Evolutionary conservation across 2,888 invertebrate species (phyloP), one percentile per base, ranked within the genome.

Genomic region (Notodonta dromedarius): DNA sequence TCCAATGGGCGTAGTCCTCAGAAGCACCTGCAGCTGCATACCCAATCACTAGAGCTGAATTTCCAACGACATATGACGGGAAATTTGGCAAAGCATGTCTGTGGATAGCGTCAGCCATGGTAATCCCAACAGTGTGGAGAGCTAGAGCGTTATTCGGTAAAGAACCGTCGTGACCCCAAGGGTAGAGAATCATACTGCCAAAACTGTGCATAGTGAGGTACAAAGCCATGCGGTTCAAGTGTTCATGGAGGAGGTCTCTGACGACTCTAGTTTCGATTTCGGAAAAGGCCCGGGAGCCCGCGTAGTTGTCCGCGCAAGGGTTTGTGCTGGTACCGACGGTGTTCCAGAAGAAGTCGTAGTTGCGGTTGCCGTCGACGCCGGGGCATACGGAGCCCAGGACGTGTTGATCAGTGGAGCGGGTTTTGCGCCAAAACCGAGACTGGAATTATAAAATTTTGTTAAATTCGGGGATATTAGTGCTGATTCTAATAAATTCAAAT

Each of bases 161-260:
- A 1, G 86, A 80, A 59, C 88, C 87, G 35, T 94, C 94, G 66
- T 94, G 96, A 0, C 96, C 96, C 95, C 96, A 96, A 0, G 96
- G 95, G 77, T 96, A 96, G 2, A 96, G 79, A 44, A 96, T 85
- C 83, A 95, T 95, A 69, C 95, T 94, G n/a, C 97, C 97, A 73
- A 94, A 97, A 39, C 97, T 96, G 80, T 98, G 98, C 63, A 97
- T 89, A 1, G 96, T 95, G 7, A 97, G 75, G 81, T 96, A 98
- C 66, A 96, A 87, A 62, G 95, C 94, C 32, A 95, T 89, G 14
- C 93, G 86, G 13, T 85, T 75, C 0, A 93, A 86, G 40, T 95
- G 78, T 0, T 93, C 84, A 5, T 91, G 73, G 51, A 97, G 80
- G 65, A 95, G 92, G 66, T 95, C 94, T 0, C 95, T 89, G 3